Conservation (phyloP, 2,797 vertebrate genomes). For the Otolemur crassicaudatus region DNA sequence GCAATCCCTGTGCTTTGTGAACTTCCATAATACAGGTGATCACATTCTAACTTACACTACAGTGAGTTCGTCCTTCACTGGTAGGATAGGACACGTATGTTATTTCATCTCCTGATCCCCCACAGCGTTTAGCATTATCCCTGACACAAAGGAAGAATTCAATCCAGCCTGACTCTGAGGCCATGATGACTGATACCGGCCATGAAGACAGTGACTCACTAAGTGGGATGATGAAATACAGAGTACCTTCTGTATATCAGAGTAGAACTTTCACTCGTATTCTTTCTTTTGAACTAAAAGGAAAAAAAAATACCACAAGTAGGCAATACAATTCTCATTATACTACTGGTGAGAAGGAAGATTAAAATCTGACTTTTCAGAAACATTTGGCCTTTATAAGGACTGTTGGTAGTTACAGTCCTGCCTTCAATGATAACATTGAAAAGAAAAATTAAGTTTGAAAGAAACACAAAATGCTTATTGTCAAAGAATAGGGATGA, state of each 20-base stretch:
- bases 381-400: not conserved
- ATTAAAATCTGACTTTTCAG: not conserved
- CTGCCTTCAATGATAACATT: not conserved
- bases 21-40: not conserved
- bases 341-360: not conserved
- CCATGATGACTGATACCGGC: not conserved
- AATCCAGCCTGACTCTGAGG: not conserved
- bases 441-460: constrained; percentile 6
- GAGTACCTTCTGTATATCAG: not conserved
- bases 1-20: not conserved
- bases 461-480: not conserved
- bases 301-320: not conserved
- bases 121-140: not conserved
- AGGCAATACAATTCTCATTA: not conserved
- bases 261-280: not conserved
- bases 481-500: not conserved
- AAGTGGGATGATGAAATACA: not conserved
- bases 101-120: not conserved
- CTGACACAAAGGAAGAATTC: not conserved
- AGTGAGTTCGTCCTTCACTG: not conserved
- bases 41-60: not conserved
- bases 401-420: not conserved
- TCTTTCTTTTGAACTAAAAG: constrained; percentile 15
- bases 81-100: not conserved
- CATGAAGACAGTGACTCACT: not conserved